phyloP scores from a whole-genome alignment of 2,797 vertebrate genomes.

The Falco rusticolus region DNA sequence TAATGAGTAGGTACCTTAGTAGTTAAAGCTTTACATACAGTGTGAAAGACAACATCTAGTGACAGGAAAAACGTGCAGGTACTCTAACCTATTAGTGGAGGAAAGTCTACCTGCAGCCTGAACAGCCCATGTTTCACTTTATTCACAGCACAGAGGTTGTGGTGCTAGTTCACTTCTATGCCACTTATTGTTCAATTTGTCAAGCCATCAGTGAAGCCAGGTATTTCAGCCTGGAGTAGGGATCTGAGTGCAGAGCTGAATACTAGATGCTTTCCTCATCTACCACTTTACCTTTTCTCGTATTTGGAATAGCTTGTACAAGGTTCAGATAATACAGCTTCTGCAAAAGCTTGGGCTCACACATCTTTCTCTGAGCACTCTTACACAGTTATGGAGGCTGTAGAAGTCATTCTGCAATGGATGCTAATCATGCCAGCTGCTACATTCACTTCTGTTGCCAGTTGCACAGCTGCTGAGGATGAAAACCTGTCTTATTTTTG shows the following conservation, averaged over 20 bases:
- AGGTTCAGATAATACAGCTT: background rate
- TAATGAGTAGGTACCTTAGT: background rate
- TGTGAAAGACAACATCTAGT: background rate
- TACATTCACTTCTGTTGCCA: background rate
- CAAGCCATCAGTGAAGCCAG: background rate
- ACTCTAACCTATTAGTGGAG: background rate
- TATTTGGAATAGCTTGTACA: background rate
- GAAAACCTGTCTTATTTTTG: constrained; percentile 46
- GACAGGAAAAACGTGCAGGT: background rate
- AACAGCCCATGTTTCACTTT: background rate
- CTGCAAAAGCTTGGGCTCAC: background rate
- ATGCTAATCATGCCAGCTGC: constrained; percentile 3
- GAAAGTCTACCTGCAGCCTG: background rate
- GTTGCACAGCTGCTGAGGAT: background rate
- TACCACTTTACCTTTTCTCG: background rate
- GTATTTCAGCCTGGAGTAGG: background rate
- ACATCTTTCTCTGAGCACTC: background rate
- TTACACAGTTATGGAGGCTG: background rate
- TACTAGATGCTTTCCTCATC: background rate
- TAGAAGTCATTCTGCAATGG: constrained; percentile 20
- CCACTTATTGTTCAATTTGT: background rate
- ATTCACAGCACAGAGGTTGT: background rate
- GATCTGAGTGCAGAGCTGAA: background rate
- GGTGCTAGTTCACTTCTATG: background rate
- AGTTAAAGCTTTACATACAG: background rate